phyloP scores from a whole-genome alignment of 2,797 vertebrate species.

The Alca torda region DNA sequence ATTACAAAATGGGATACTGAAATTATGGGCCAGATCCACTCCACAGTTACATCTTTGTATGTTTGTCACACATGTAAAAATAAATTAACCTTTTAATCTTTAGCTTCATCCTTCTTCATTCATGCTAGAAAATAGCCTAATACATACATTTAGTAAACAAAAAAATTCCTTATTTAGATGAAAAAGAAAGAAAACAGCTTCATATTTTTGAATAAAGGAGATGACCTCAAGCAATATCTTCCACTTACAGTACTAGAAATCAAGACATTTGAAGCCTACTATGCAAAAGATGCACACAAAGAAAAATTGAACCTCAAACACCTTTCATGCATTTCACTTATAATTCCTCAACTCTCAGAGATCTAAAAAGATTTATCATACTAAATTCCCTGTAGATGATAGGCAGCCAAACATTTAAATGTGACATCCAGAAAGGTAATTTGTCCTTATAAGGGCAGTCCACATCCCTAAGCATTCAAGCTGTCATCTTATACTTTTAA shows the following conservation, averaged over 20 bases:
- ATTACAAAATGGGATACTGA: constrained; percentile 1
- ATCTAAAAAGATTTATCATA: constrained; percentile 66
- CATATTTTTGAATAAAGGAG: constrained; percentile 24
- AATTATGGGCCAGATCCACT: constrained; percentile 2
- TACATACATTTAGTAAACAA: not conserved
- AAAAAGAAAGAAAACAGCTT: not conserved
- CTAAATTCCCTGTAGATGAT: constrained; percentile 60
- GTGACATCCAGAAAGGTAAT: constrained; percentile 61
- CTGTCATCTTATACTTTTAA: constrained; percentile 64
- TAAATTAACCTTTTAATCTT: constrained; percentile 19
- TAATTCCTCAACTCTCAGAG: constrained; percentile 23
- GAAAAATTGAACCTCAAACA: constrained; percentile 47
- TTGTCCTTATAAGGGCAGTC: constrained; percentile 66
- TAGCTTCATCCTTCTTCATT: not conserved
- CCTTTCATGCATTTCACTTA: constrained; percentile 56
- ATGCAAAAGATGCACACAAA: constrained; percentile 48
- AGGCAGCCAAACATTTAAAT: constrained; percentile 70
- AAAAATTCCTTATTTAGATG: not conserved
- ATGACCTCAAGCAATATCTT: constrained; percentile 35
- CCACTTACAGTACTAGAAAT: not conserved
- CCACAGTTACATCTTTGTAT: not conserved
- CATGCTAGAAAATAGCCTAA: not conserved
- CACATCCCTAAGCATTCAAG: constrained; percentile 55
- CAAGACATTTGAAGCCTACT: not conserved
- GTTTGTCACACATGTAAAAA: not conserved